These are phyloP conservation scores for Forpus xanthops DNA, from an alignment of 2,797 vertebrate species.

Conservation along the genomic window DNA sequence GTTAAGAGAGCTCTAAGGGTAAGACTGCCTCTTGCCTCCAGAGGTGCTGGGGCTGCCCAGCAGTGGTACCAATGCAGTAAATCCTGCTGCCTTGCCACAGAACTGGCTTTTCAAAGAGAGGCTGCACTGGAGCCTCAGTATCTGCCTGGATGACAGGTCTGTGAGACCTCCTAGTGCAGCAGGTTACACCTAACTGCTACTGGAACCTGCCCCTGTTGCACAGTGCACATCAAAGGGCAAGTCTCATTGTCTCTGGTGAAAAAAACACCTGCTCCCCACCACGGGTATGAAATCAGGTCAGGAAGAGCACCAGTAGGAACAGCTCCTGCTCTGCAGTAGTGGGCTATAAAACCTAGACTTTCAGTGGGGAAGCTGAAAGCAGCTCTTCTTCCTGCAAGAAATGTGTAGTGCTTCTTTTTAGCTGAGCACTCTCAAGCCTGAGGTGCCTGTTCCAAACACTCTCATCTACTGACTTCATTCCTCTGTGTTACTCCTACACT, in stretches of 20 bases:
- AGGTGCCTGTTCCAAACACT: conserved; percentile 45
- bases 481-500: conserved; percentile 50
- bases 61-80: not conserved
- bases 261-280: not conserved
- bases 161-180: rapidly evolving
- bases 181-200: not conserved
- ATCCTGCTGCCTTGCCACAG: rapidly evolving
- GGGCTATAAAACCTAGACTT: not conserved
- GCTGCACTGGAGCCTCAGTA: not conserved
- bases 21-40: not conserved
- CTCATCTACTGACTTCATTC: conserved; percentile 43
- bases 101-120: rapidly evolving
- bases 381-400: not conserved
- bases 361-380: not conserved
- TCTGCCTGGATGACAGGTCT: not conserved
- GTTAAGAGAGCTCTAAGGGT: not conserved
- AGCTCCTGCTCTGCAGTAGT: not conserved
- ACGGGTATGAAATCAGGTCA: not conserved
- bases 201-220: not conserved
- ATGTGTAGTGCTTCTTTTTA: conserved; percentile 4
- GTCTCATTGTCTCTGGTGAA: not conserved
- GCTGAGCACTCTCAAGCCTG: not conserved
- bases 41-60: not conserved
- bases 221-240: not conserved
- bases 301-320: not conserved